Evolutionary conservation across 1,140 invertebrate genomes (phyloP), one percentile per base, ranked within the genome.

Genomic region (Hetaerina americana): DNA sequence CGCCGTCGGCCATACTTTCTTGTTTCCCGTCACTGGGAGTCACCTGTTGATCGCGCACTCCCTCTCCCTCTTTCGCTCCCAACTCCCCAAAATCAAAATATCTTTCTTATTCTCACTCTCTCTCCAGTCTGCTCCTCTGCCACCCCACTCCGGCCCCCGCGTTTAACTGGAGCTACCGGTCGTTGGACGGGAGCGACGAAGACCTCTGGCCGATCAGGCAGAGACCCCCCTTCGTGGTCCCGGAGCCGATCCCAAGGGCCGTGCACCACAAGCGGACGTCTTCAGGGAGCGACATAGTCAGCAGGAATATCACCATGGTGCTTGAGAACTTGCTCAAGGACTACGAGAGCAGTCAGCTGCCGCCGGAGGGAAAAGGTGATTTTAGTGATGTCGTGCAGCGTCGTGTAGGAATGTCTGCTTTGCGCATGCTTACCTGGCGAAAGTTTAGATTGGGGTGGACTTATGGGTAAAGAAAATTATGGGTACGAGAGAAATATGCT

Each of bases 271-370:
- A 57, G 40, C 15, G 40, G 40, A 57, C 40, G 3, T 57, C 40
- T 57, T 57, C 40, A 18, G 40, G 40, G 10, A 57, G 40, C 22
- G 40, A 57, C 40, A 12, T 57, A 3, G 40, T 92, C 0, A 91
- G 89, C 27, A 87, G 86, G 73, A 94, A 94, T 76, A 94, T 94
- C 27, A 91, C 91, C 0, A 84, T 90, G 76, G 87, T 96, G 0
- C 80, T 96, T 69, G 92, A 95, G 77, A 93, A 92, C 77, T 82
- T 96, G 5, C 81, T 95, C 68, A 91, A 93, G 78, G 92, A 94
- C 76, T 97, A 97, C 77, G 94, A 97, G 80, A 93, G 92, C 76
- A 92, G 91, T 12, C 90, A 96, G 72, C 81, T 95, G 67, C 94
- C 94, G 5, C 91, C 90, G 2, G 90, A 93, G 75, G 90, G 89